phyloP scores from a whole-genome alignment of 2,113 vertebrate genomes.

The Steatornis caripensis region DNA sequence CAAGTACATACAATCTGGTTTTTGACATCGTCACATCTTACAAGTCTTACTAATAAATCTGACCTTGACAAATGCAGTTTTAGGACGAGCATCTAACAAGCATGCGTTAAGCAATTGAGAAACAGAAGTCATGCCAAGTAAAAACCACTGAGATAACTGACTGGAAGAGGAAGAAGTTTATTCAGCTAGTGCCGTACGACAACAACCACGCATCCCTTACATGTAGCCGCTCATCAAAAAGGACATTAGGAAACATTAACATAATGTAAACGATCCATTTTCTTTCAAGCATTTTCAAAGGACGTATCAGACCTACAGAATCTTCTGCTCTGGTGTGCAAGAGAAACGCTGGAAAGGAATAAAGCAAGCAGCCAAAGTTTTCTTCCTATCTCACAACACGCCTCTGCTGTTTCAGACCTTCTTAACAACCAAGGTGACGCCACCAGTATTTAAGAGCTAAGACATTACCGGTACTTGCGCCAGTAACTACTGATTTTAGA shows the following conservation, averaged over 20 bases:
- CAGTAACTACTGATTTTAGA: conserved; percentile 12
- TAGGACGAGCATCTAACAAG: neutral
- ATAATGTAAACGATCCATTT: conserved; percentile 70
- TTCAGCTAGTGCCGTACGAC: conserved; percentile 70
- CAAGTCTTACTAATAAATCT: neutral
- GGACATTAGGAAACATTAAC: conserved; percentile 76
- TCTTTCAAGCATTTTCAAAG: conserved; percentile 77
- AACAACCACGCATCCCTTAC: conserved; percentile 76
- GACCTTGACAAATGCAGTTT: neutral
- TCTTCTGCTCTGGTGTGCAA: conserved; percentile 54
- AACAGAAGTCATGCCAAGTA: conserved; percentile 55
- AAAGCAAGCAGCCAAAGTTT: conserved; percentile 50
- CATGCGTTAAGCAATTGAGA: neutral
- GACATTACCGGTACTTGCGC: neutral
- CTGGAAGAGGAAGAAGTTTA: conserved; percentile 69
- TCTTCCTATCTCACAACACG: conserved; percentile 21
- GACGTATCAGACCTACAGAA: conserved; percentile 61
- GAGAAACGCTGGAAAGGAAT: conserved; percentile 52
- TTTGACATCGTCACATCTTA: neutral
- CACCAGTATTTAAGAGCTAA: conserved; percentile 14
- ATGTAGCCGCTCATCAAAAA: conserved; percentile 59
- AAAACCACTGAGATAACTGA: conserved; percentile 71
- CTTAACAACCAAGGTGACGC: conserved; percentile 31
- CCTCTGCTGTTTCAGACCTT: conserved; percentile 22
- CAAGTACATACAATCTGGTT: neutral